Evolutionary conservation across 2,797 vertebrate species (phyloP).

Genomic region (Diceros bicornis): DNA sequence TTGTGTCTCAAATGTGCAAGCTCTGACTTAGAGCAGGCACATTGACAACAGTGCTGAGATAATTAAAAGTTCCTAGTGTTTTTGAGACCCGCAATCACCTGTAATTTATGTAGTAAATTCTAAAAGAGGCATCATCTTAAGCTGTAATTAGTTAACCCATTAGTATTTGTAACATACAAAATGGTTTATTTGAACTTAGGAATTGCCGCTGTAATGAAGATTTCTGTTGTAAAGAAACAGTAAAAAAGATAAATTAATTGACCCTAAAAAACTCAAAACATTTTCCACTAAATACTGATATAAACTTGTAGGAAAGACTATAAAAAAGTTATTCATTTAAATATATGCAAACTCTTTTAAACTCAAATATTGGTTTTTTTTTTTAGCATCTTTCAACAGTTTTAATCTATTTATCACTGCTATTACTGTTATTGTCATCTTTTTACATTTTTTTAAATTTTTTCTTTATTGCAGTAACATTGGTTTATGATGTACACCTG

Average conservation of each 20-base stretch:
- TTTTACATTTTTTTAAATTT: too few relatives aligned
- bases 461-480: too few relatives aligned
- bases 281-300: constrained; percentile 88
- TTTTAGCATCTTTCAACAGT: too few relatives aligned
- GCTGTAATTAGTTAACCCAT: neutral
- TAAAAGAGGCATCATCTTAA: constrained; percentile 66
- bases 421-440: too few relatives aligned
- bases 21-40: neutral
- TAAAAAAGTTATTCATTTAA: constrained; percentile 93
- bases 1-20: constrained; percentile 19
- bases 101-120: neutral
- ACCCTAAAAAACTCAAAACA: neutral
- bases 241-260: constrained; percentile 60
- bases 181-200: constrained; percentile 63
- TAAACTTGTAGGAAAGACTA: constrained; percentile 94
- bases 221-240: constrained; percentile 80
- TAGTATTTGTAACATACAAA: constrained; percentile 57
- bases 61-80: constrained; percentile 24
- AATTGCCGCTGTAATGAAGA: constrained; percentile 78
- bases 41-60: neutral
- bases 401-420: too few relatives aligned
- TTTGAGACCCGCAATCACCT: constrained; percentile 48
- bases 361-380: constrained; percentile 90
- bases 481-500: too few relatives aligned
- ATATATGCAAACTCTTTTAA: constrained; percentile 93